phyloP scores from a whole-genome alignment of 2,113 vertebrate genomes.

The Aptenodytes patagonicus region DNA sequence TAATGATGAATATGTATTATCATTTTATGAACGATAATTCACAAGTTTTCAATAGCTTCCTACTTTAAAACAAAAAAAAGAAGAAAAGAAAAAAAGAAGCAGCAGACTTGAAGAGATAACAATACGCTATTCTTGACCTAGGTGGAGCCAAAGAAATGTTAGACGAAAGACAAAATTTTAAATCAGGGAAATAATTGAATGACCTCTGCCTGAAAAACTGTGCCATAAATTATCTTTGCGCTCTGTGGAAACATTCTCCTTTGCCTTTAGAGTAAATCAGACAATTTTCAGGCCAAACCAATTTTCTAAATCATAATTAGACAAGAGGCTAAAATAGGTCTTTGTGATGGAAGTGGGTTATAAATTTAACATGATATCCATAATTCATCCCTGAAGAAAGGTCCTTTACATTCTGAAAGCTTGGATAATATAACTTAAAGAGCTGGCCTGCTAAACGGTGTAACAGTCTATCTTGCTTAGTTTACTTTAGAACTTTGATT shows the following conservation, averaged over 20 bases:
- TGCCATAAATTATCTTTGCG: slow-evolving; percentile 59
- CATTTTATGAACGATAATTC: neutral
- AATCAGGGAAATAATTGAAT: slow-evolving; percentile 49
- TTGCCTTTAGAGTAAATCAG: slow-evolving; percentile 64
- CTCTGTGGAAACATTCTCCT: slow-evolving; percentile 54
- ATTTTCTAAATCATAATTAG: slow-evolving; percentile 70
- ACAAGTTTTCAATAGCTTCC: neutral
- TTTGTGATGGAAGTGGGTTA: slow-evolving; percentile 63
- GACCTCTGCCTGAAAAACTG: slow-evolving; percentile 47
- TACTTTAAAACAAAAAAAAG: neutral
- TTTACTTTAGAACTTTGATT: slow-evolving; percentile 74
- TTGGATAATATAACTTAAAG: slow-evolving; percentile 62
- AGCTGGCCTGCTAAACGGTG: slow-evolving; percentile 58
- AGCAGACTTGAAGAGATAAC: neutral
- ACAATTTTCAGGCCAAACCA: slow-evolving; percentile 62
- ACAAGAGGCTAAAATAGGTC: slow-evolving; percentile 50
- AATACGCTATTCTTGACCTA: neutral
- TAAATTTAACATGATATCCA: slow-evolving; percentile 62
- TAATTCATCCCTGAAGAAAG: slow-evolving; percentile 66
- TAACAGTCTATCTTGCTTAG: slow-evolving; percentile 65
- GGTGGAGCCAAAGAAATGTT: slow-evolving; percentile 27
- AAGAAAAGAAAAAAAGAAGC: accelerated
- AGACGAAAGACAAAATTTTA: slow-evolving; percentile 29
- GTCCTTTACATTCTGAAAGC: slow-evolving; percentile 61
- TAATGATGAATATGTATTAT: neutral